These are phyloP conservation scores for Thalassaphorura encarpata DNA, from an alignment of 1,140 invertebrate species.

Conservation along the genomic window DNA sequence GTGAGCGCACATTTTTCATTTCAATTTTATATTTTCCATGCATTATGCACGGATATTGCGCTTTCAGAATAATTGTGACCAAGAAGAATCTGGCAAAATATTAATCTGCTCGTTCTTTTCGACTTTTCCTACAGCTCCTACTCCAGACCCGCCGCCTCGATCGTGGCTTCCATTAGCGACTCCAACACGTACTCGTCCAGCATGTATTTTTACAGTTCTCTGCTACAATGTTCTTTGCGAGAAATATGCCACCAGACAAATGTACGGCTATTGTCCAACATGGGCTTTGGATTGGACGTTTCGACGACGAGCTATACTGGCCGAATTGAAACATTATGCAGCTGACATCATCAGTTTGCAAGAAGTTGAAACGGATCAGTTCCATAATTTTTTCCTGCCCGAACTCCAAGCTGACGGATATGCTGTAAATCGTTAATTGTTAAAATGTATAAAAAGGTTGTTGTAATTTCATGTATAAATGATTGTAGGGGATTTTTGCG, in stretches of 20 bases:
- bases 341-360: conserved; percentile 95
- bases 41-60: no score
- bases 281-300: conserved; percentile 99
- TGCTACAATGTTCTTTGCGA: conserved; percentile 99
- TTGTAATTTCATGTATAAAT: background rate
- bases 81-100: no score
- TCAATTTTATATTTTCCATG: background rate
- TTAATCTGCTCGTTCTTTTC: no score
- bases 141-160: conserved; percentile 24
- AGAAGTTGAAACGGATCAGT: conserved; percentile 78
- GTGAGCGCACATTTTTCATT: no score
- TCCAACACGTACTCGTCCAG: conserved; percentile 22
- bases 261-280: conserved; percentile 92
- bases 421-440: conserved; percentile 35
- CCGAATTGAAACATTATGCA: conserved; percentile 91
- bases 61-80: no score
- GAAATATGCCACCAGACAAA: conserved; percentile 94
- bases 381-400: conserved; percentile 91
- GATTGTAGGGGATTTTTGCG: conserved; percentile 81
- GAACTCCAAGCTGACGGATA: conserved; percentile 89
- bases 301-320: conserved; percentile 92
- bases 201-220: conserved; percentile 84
- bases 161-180: conserved; percentile 29
- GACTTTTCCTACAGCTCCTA: conserved; percentile 15
- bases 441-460: no score